These are phyloP conservation scores for Lepus timidus DNA, from an alignment of 2,113 vertebrate species.

Conservation along the genomic window DNA sequence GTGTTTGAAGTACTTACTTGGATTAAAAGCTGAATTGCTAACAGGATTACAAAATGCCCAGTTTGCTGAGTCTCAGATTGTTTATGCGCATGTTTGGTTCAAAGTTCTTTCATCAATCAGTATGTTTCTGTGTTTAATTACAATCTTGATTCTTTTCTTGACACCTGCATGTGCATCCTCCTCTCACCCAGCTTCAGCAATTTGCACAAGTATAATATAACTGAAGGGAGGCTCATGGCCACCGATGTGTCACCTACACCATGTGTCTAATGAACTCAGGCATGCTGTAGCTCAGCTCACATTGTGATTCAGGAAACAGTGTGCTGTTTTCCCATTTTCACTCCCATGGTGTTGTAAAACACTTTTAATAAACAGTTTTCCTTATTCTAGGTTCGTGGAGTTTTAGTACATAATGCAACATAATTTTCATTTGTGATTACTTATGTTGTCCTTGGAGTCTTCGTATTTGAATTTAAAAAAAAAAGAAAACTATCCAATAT, in stretches of 20 bases:
- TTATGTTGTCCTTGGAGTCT: conserved; percentile 42
- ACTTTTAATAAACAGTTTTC: conserved; percentile 71
- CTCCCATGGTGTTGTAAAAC: conserved; percentile 57
- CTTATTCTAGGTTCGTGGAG: conserved; percentile 28
- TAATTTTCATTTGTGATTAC: conserved; percentile 57
- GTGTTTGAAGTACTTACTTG: conserved; percentile 77
- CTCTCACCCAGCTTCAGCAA: conserved; percentile 59
- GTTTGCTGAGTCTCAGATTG: conserved; percentile 71
- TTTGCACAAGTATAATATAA: conserved; percentile 69
- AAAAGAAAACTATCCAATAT: conserved; percentile 15
- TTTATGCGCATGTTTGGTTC: conserved; percentile 72
- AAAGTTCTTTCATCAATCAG: conserved; percentile 76
- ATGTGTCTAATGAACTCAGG: conserved; percentile 58
- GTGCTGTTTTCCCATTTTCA: conserved; percentile 61
- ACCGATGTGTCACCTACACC: neutral
- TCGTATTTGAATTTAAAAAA: conserved; percentile 38
- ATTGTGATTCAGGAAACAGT: conserved; percentile 53
- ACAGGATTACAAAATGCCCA: conserved; percentile 80
- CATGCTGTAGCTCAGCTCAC: neutral
- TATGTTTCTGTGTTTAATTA: conserved; percentile 79
- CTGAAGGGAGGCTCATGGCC: conserved; percentile 48
- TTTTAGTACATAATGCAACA: conserved; percentile 55
- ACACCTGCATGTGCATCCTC: conserved; percentile 76
- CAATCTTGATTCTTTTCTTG: conserved; percentile 68
- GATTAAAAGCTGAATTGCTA: conserved; percentile 77